Conservation (phyloP, 2,797 vertebrate genomes). For the Simalia tracyae region DNA sequence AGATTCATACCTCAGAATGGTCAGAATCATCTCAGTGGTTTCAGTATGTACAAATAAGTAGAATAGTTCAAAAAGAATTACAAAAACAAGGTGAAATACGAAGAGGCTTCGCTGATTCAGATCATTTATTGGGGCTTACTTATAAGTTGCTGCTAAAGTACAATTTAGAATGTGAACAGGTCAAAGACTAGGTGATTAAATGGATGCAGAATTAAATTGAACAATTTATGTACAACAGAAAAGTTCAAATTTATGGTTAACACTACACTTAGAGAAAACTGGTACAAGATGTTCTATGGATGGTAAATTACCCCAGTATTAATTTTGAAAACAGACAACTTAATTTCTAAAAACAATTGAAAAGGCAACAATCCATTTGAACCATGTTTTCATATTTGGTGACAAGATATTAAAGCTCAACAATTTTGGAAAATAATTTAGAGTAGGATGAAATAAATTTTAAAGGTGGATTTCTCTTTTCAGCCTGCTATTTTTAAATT, state of each 20-base stretch:
- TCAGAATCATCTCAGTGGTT: background rate
- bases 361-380: background rate
- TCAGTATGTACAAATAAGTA: background rate
- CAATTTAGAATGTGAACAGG: constrained; percentile 1
- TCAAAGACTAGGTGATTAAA: background rate
- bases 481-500: background rate
- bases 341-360: background rate
- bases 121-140: background rate
- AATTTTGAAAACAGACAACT: background rate
- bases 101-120: background rate
- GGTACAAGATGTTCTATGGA: background rate
- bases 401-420: background rate
- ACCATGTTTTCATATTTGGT: background rate
- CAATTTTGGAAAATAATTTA: background rate
- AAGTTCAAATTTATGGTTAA: background rate
- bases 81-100: background rate
- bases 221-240: background rate
- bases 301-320: background rate
- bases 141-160: background rate
- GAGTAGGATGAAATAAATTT: background rate
- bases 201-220: background rate
- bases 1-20: background rate
- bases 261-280: background rate
- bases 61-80: background rate
- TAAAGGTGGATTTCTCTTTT: background rate